Evolutionary conservation across 2,113 vertebrate genomes (phyloP).

Genomic region (Nothoprocta pentlandii): DNA sequence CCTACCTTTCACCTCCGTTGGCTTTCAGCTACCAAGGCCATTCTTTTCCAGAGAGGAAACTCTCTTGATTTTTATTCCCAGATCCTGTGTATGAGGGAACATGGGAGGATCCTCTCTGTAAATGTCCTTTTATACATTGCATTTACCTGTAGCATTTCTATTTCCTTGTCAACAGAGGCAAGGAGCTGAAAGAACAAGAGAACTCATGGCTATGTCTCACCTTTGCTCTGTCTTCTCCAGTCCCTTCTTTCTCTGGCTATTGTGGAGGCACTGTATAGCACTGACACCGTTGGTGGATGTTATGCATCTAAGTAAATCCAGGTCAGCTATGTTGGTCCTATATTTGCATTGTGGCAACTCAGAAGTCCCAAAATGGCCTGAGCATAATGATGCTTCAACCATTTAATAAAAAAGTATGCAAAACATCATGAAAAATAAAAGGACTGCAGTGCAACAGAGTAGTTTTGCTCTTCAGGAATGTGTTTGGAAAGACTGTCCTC

Average conservation of each 20-base stretch:
- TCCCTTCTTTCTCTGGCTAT: background rate
- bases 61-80: background rate
- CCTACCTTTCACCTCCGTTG: background rate
- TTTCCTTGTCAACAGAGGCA: background rate
- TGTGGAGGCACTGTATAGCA: background rate
- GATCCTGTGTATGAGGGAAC: rapidly evolving
- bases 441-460: background rate
- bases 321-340: background rate
- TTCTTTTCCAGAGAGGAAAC: background rate
- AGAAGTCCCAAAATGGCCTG: background rate
- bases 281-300: background rate
- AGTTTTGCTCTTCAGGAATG: background rate
- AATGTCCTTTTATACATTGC: background rate
- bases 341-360: background rate
- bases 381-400: rapidly evolving
- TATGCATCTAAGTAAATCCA: background rate
- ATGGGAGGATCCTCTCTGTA: background rate
- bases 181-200: background rate
- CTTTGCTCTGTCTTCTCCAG: background rate
- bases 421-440: background rate
- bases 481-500: background rate
- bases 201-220: background rate
- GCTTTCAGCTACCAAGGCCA: background rate
- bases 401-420: background rate
- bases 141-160: background rate